Evolutionary conservation across 2,888 invertebrate species (phyloP).

Genomic region (Xestia xanthographa): DNA sequence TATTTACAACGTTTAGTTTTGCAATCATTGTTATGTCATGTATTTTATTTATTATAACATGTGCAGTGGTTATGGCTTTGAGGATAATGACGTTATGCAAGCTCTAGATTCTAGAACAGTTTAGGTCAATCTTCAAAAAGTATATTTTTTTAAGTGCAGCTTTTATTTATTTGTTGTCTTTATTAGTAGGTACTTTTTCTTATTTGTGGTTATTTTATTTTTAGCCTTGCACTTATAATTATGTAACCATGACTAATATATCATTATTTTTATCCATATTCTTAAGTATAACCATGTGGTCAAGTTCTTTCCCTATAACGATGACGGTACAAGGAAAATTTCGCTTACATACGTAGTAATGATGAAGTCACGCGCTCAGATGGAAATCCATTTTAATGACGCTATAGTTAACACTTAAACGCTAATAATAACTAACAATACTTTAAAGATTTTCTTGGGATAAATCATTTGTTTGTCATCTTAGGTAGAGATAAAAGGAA

Average conservation of each 20-base stretch:
- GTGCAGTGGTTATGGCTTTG: constrained; percentile 37
- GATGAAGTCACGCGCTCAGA: constrained; percentile 45
- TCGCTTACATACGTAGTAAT: constrained; percentile 31
- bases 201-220: neutral
- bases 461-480: neutral
- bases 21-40: constrained; percentile 69
- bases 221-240: neutral
- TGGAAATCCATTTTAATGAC: constrained; percentile 48
- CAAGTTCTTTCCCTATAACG: constrained; percentile 30
- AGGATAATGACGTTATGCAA: constrained; percentile 34
- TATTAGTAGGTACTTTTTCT: neutral
- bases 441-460: neutral
- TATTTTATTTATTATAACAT: constrained; percentile 51
- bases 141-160: neutral
- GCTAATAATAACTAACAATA: constrained; percentile 30
- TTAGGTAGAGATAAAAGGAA: neutral
- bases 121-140: neutral
- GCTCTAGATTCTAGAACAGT: constrained; percentile 17
- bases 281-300: constrained; percentile 14
- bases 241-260: constrained; percentile 15
- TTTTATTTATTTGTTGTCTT: neutral
- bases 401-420: constrained; percentile 43
- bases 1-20: constrained; percentile 65
- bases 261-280: neutral
- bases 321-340: constrained; percentile 43